Evolutionary conservation across 2,113 vertebrate species (phyloP).

Genomic region (Prochilodus magdalenae): DNA sequence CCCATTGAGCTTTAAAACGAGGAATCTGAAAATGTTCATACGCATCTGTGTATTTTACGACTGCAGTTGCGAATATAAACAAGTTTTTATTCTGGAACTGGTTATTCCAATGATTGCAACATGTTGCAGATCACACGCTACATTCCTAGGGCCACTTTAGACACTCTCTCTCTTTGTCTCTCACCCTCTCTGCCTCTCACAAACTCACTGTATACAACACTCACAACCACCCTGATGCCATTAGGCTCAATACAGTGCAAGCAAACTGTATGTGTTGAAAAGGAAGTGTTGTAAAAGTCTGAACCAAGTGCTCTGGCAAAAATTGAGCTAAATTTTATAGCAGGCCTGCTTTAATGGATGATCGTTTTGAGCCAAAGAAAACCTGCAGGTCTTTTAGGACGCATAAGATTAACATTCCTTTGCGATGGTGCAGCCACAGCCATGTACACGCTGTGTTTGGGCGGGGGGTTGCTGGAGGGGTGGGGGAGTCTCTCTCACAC

Average conservation of each 20-base stretch:
- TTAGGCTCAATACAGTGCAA: constrained; percentile 39
- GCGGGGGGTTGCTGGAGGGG: background rate
- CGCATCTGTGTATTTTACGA: constrained; percentile 69
- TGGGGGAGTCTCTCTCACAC: constrained; percentile 7
- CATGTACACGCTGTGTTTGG: constrained; percentile 22
- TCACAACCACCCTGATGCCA: constrained; percentile 13
- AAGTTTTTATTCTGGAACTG: constrained; percentile 34
- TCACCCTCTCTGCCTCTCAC: background rate
- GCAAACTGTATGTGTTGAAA: constrained; percentile 58
- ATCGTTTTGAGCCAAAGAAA: constrained; percentile 70
- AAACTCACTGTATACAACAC: too few relatives aligned
- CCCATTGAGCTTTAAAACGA: constrained; percentile 62
- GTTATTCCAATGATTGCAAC: constrained; percentile 51
- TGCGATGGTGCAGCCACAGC: constrained; percentile 21
- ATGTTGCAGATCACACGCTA: constrained; percentile 47
- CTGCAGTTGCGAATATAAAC: constrained; percentile 61
- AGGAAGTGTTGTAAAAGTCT: constrained; percentile 51
- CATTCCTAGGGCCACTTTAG: constrained; percentile 54
- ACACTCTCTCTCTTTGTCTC: constrained; percentile 1
- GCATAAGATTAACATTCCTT: constrained; percentile 38
- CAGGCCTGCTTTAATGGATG: constrained; percentile 52
- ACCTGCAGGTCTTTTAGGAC: constrained; percentile 66
- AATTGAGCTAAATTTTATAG: constrained; percentile 61
- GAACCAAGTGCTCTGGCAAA: constrained; percentile 49
- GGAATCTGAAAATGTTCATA: constrained; percentile 60